Base-by-base conservation (phyloP, 2,888 invertebrate genomes). In the Agrochola lychnidis region DNA sequence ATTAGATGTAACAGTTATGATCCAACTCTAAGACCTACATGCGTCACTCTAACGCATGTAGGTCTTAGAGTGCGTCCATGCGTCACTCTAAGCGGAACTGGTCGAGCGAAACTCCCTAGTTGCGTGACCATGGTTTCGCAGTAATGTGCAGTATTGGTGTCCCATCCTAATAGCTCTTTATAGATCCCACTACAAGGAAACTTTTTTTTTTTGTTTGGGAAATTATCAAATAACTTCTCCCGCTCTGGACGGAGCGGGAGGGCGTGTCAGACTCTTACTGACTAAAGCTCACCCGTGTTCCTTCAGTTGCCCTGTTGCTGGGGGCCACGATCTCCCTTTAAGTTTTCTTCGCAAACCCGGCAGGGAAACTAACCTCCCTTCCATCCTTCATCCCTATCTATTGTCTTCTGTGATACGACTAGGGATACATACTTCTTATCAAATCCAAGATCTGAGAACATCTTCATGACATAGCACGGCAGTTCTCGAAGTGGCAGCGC, bases 361-460 rank as follows among this genome's bases (percentile, higher is more conserved):
- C n/a, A n/a, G n/a, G n/a, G n/a, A n/a, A n/a, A n/a, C n/a, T n/a
- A n/a, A 16, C 2, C 10, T 68, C 40, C 12, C n/a, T 53, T 68
- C n/a, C 10, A 56, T 53, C 53, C 7, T 25, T n/a, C 12, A 56
- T n/a, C 14, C 25, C 25, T 40, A 40, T n/a, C 14, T 40, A 40
- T 16, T 51, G 14, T 5, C 9, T 0, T 40, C 48, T 48, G 12
- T 19, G 1, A 12, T 9, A 63, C 25, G 12, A 64, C 14, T 62
- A 66, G 25, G 36, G 2, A 4, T 57, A 69, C 82, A 79, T 82
- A 96, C 96, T 86, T 97, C 66, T 97, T 96, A 80, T 97, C 97
- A 86, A 98, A 97, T 70, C 97, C 97, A 82, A 99, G 96, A 82
- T 98, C 98, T 36, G 97, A 94, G 91, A 98, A 98, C 98, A 98